Percentiles rank a stretch among this genome's conserved stretches.
phyloP scores from a whole-genome alignment of 92 coral and sea anemone genomes.

The Montipora capitata region DNA sequence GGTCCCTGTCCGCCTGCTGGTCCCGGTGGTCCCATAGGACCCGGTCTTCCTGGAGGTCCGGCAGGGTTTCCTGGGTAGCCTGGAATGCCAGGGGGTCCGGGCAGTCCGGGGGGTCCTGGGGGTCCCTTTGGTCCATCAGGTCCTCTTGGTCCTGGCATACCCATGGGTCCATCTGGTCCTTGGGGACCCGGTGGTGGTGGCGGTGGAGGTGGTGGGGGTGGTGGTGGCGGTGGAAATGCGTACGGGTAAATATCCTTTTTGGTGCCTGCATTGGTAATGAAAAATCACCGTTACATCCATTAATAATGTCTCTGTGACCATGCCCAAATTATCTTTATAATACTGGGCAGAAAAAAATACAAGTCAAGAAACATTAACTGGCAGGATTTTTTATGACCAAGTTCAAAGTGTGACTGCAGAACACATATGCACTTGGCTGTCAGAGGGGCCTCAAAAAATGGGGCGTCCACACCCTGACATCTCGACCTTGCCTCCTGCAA shows the following conservation, averaged over 20 bases:
- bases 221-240: constrained; percentile 77
- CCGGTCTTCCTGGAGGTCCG: constrained; percentile 97
- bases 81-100: constrained; percentile 97
- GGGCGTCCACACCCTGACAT: no score
- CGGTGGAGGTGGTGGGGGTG: constrained; percentile 94
- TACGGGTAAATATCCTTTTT: constrained; percentile 41
- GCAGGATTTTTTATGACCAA: no score
- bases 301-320: background rate
- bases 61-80: constrained; percentile 98
- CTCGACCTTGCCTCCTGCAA: no score
- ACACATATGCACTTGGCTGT: no score
- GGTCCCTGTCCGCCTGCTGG: constrained; percentile 96
- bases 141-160: constrained; percentile 93
- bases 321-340: no score
- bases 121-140: constrained; percentile 99
- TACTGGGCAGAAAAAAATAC: no score
- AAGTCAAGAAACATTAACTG: no score
- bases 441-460: no score
- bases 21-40: constrained; percentile 99
- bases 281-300: background rate
- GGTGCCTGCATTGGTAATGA: constrained; percentile 3
- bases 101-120: constrained; percentile 96
- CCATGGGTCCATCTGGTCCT: constrained; percentile 98
- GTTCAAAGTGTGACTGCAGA: no score
- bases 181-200: constrained; percentile 98